Percentiles rank a stretch among this genome's conserved stretches.
Evolutionary conservation across 1,140 invertebrate genomes (phyloP).

Genomic region (Scaptodrosophila lebanonensis): DNA sequence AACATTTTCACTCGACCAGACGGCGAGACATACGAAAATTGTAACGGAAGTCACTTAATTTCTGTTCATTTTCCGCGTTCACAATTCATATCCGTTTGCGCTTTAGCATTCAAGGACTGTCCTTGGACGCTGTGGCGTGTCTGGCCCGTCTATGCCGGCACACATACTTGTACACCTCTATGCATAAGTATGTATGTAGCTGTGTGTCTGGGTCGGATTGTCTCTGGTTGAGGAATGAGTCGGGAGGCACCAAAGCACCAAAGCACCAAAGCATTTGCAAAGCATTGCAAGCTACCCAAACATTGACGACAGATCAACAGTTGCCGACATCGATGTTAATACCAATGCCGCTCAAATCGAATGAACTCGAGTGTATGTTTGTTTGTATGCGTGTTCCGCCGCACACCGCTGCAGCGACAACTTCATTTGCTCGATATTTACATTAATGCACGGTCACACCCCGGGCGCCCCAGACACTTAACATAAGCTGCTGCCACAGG

Average conservation of each 20-base stretch:
- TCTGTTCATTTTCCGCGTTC: conserved; percentile 66
- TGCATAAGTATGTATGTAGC: neutral
- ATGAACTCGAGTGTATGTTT: conserved; percentile 14
- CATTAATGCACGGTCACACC: conserved; percentile 26
- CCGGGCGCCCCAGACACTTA: conserved; percentile 28
- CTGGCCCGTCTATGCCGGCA: conserved; percentile 13
- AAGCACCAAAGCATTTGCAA: no score
- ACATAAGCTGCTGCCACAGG: conserved; percentile 37
- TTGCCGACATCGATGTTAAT: conserved; percentile 2
- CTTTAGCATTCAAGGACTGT: conserved; percentile 40
- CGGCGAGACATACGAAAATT: conserved; percentile 58
- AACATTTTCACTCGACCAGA: conserved; percentile 56
- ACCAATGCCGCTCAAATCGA: conserved; percentile 12
- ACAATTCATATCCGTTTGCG: conserved; percentile 65
- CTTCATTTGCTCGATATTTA: conserved; percentile 40
- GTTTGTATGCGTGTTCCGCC: neutral
- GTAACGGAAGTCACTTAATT: conserved; percentile 70
- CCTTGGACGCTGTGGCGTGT: conserved; percentile 1
- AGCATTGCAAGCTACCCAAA: no score
- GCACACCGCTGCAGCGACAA: conserved; percentile 14
- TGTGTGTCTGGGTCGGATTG: no score
- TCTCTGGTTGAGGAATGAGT: no score
- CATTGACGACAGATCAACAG: conserved; percentile 6
- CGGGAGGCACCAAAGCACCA: no score
- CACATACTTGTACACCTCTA: neutral